Evolutionary conservation across 2,113 vertebrate species (phyloP).

Genomic region (Arizona elegans): DNA sequence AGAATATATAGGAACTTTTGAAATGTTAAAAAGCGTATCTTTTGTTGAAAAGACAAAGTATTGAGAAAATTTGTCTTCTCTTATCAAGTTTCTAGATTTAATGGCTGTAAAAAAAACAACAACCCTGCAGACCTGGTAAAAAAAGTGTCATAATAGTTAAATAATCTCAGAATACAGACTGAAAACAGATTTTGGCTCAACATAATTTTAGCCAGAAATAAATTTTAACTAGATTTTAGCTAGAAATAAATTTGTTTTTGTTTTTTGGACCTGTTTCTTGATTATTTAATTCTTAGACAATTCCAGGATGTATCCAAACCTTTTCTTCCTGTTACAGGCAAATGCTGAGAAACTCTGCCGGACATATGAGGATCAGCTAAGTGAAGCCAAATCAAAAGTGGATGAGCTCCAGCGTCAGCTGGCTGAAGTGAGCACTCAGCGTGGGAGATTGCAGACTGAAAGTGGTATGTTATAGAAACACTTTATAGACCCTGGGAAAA

Average conservation of each 20-base stretch:
- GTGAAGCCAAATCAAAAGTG: constrained; percentile 82
- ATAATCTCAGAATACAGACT: not conserved
- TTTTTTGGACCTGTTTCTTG: not conserved
- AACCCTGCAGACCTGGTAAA: not conserved
- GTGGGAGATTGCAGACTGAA: constrained; percentile 82
- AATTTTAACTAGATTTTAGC: not conserved
- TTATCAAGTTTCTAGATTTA: not conserved
- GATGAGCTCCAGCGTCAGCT: constrained; percentile 89
- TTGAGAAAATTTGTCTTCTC: not conserved
- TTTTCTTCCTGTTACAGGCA: constrained; percentile 66
- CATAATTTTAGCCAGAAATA: not conserved
- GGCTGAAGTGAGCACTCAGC: constrained; percentile 73
- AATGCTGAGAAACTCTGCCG: constrained; percentile 85
- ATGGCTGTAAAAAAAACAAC: not conserved
- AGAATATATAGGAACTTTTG: not conserved
- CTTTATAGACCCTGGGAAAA: not conserved
- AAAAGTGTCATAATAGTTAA: not conserved
- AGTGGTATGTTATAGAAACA: constrained; percentile 66
- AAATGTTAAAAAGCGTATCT: not conserved
- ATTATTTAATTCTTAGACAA: not conserved
- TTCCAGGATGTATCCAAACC: not conserved
- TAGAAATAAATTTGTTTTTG: not conserved
- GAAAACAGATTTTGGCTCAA: not conserved
- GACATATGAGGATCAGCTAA: constrained; percentile 88
- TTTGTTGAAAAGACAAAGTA: not conserved